phyloP scores from a whole-genome alignment of 2,113 vertebrate genomes.

The Cyprinodon tularosa region DNA sequence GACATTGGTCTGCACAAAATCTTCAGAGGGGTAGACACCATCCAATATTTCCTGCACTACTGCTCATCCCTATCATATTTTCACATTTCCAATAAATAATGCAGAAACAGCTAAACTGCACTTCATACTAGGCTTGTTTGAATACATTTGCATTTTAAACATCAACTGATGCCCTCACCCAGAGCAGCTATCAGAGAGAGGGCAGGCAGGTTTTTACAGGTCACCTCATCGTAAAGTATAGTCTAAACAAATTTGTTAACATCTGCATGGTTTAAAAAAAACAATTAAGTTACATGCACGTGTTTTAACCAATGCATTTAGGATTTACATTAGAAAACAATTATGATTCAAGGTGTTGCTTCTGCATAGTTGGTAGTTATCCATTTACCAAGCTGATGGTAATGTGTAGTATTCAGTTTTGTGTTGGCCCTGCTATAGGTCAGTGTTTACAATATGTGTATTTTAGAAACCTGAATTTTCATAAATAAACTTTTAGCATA shows the following conservation, averaged over 20 bases:
- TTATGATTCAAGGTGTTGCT: not conserved
- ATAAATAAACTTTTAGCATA: no score
- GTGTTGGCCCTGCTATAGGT: not conserved
- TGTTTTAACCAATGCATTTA: slow-evolving; percentile 14
- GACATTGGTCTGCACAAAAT: slow-evolving; percentile 30
- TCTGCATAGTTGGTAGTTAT: not conserved
- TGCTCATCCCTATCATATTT: slow-evolving; percentile 20
- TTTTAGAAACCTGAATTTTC: no score
- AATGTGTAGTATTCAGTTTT: not conserved
- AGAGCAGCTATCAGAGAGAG: slow-evolving; percentile 25
- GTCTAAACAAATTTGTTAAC: slow-evolving; percentile 19
- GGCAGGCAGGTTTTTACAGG: slow-evolving; percentile 22
- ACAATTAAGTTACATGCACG: slow-evolving; percentile 40
- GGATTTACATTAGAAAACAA: slow-evolving; percentile 1
- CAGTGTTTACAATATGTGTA: not conserved
- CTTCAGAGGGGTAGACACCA: slow-evolving; percentile 29
- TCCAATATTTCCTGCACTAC: slow-evolving; percentile 10
- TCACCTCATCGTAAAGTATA: slow-evolving; percentile 6
- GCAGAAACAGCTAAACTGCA: slow-evolving; percentile 29
- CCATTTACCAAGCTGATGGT: not conserved
- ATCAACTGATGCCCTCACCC: slow-evolving; percentile 42
- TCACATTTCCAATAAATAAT: slow-evolving; percentile 40
- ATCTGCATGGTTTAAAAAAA: slow-evolving; percentile 36
- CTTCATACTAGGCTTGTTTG: slow-evolving; percentile 22
- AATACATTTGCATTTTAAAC: slow-evolving; percentile 58